Conservation (phyloP, 1,140 invertebrate genomes). For the Papilio polytes region DNA sequence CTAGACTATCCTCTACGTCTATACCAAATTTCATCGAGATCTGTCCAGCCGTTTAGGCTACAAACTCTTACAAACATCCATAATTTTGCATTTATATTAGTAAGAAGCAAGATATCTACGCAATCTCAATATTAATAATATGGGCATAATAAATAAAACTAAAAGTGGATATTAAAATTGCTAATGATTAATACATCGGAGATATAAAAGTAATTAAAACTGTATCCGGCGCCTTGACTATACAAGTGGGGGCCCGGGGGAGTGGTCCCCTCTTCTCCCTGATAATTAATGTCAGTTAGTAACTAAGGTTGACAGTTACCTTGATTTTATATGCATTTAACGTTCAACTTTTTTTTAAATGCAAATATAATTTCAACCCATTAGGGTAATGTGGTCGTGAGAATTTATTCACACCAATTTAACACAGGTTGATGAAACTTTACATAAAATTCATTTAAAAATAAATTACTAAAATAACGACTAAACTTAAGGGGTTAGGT, state of each 20-base stretch:
- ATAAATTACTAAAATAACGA: neutral
- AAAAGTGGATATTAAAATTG: neutral
- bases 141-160: neutral
- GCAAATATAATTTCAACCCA: slow-evolving; percentile 7
- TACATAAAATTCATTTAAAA: neutral
- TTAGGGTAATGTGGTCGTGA: slow-evolving; percentile 17
- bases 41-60: no score
- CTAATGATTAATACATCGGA: neutral
- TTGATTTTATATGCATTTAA: slow-evolving; percentile 19
- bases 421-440: neutral
- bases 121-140: neutral
- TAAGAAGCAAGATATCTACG: neutral
- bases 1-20: no score
- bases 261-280: neutral
- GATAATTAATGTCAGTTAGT: neutral
- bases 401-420: slow-evolving; percentile 21
- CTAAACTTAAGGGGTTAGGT: neutral
- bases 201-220: slow-evolving; percentile 2
- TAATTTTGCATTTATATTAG: no score
- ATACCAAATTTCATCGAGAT: no score
- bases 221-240: neutral
- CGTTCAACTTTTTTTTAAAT: slow-evolving; percentile 22
- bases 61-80: no score
- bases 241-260: neutral
- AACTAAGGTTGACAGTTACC: slow-evolving; percentile 18